These are phyloP conservation scores for Micromys minutus DNA, from an alignment of 2,113 vertebrate species.

Conservation along the genomic window DNA sequence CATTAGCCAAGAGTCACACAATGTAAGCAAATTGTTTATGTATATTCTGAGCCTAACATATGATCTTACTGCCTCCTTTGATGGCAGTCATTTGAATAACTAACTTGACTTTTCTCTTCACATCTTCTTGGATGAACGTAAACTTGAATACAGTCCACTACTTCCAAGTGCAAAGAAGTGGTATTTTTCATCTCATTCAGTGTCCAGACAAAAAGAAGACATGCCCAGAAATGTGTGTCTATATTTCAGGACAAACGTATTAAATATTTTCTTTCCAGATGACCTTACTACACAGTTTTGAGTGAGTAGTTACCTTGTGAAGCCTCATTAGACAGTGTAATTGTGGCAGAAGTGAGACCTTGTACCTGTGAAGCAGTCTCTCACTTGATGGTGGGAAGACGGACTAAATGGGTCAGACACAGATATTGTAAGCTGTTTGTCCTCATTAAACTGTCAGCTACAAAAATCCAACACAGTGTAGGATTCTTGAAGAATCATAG, in stretches of 20 bases:
- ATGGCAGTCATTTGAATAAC: conserved; percentile 84
- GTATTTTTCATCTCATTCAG: conserved; percentile 78
- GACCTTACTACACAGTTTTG: conserved; percentile 69
- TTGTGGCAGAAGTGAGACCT: conserved; percentile 74
- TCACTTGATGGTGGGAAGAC: conserved; percentile 72
- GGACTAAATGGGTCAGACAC: conserved; percentile 77
- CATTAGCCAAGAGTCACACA: conserved; percentile 54
- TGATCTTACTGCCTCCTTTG: conserved; percentile 71
- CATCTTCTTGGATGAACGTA: conserved; percentile 78
- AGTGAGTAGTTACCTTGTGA: conserved; percentile 71
- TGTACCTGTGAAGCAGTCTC: conserved; percentile 68
- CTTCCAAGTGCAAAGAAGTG: conserved; percentile 78
- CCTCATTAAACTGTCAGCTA: conserved; percentile 76
- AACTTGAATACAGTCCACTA: conserved; percentile 76
- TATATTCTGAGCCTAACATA: conserved; percentile 73
- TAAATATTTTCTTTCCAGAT: conserved; percentile 70
- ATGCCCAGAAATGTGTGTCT: conserved; percentile 67
- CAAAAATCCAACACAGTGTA: conserved; percentile 66
- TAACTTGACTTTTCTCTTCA: conserved; percentile 81
- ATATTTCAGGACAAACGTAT: conserved; percentile 65
- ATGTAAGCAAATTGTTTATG: conserved; percentile 64
- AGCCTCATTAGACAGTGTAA: conserved; percentile 79
- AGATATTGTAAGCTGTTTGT: conserved; percentile 74
- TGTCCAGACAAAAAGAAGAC: conserved; percentile 50
- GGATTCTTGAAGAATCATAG: conserved; percentile 61